Percentiles rank a stretch among this genome's conserved stretches.
Conservation (phyloP, 2,888 invertebrate genomes). For the Dermolepida albohirtum region DNA sequence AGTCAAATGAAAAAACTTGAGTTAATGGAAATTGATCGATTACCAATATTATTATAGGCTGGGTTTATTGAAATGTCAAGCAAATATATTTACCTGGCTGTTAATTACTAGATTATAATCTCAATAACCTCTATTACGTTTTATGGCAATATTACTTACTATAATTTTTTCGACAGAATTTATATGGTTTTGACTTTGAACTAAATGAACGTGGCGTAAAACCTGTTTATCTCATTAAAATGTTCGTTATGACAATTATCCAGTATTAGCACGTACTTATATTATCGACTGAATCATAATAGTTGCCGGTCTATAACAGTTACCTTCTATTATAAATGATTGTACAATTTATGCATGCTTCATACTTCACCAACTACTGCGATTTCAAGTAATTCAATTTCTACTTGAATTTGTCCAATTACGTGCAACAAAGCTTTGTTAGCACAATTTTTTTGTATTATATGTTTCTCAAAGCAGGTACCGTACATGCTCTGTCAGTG, state of each 20-base stretch:
- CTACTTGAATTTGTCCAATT: no score
- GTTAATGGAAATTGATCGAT: not conserved
- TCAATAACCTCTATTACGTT: constrained; percentile 16
- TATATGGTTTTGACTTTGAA: constrained; percentile 2
- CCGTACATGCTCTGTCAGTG: no score
- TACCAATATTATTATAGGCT: constrained; percentile 2
- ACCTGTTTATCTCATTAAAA: constrained; percentile 29
- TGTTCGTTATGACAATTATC: constrained; percentile 10
- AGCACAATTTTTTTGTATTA: no score
- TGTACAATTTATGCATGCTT: not conserved
- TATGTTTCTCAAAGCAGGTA: no score
- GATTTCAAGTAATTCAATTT: not conserved
- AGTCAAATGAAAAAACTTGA: not conserved
- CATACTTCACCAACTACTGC: not conserved
- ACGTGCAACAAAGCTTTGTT: no score
- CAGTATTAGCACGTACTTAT: constrained; percentile 23
- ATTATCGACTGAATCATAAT: constrained; percentile 7
- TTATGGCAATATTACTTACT: not conserved
- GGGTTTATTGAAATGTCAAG: constrained; percentile 14
- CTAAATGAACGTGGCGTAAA: constrained; percentile 10
- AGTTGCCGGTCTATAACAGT: not conserved
- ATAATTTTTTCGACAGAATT: not conserved
- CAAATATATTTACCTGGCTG: constrained; percentile 3
- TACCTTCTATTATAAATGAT: constrained; percentile 5
- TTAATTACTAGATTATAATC: constrained; percentile 26